Evolutionary conservation across 2,113 vertebrate species (phyloP).

Genomic region (Hirundichthys speculiger): DNA sequence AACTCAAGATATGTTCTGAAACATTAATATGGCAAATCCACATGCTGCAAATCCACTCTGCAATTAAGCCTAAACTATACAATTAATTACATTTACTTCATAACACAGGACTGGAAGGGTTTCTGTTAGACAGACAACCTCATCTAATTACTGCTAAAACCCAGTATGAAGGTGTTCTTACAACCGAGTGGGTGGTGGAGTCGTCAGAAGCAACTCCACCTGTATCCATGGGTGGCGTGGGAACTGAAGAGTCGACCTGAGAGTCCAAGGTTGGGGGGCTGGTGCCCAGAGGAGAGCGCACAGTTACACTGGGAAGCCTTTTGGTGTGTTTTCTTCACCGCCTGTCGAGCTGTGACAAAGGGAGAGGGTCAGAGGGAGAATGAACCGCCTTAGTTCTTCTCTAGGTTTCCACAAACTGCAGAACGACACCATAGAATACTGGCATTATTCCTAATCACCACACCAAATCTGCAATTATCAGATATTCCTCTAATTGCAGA

Average conservation of each 20-base stretch:
- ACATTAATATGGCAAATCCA: no score
- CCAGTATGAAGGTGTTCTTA: constrained; percentile 42
- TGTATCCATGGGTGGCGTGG: constrained; percentile 68
- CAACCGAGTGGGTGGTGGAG: constrained; percentile 77
- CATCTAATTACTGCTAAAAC: background rate
- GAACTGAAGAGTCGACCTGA: constrained; percentile 81
- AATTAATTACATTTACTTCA: background rate
- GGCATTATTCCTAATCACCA: no score
- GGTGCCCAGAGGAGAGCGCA: constrained; percentile 90
- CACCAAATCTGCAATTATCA: no score
- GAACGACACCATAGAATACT: no score
- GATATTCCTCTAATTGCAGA: no score
- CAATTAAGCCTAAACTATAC: no score
- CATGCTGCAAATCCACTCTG: no score
- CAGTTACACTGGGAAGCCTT: constrained; percentile 88
- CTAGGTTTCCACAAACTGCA: no score
- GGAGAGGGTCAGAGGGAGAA: background rate
- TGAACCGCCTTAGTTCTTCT: background rate
- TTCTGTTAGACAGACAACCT: no score
- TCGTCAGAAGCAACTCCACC: constrained; percentile 71
- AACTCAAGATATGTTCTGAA: no score
- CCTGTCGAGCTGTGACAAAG: constrained; percentile 88
- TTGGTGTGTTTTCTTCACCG: constrained; percentile 93
- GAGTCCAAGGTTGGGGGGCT: constrained; percentile 88
- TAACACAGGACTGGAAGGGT: background rate